Base-by-base conservation (phyloP, 2,113 vertebrate genomes). In the Hyperoodon ampullatus region DNA sequence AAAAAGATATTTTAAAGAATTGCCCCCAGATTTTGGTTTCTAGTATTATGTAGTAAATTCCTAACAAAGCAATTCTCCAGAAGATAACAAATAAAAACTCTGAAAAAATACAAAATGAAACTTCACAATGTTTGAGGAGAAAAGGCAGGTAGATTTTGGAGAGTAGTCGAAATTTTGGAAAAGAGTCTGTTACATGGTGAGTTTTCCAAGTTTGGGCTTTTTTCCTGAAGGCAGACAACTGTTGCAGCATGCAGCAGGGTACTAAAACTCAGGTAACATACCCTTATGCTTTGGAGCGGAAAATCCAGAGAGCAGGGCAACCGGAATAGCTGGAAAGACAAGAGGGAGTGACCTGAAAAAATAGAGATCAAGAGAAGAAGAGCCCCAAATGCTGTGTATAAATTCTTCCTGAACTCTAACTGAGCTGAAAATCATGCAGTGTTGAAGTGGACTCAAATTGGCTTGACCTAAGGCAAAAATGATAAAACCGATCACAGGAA, bases 391-490 rank as follows among this genome's bases (percentile, higher is more conserved):
- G 2, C 10, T 86, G 8, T 33, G 9, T 68, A 35, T 16, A 60
- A 82, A 66, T 24, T 94, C 60, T 58, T 77, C 50, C 68, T 47
- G 75, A 90, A 9, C 39, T 85, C 35, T 30, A 60, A 16, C 15
- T 71, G 68, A 91, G 33, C 50, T 66, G 10, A 14, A 13, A 68
- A 26, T 72, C 30, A 21, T 53, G 50, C 24, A 28, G 6, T 3
- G 4, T 6, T 65, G 58, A 95, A 82, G 12, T n/a, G 23, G 12
- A 78, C n/a, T 55, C 42, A 63, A 30, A 8, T 35, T 8, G 10
- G 55, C 12, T 92, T 82, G 81, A 85, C 12, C 60, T 60, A 88
- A 80, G 23, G 33, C n/a, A 91, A 93, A 65, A 86, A 65, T 77
- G 90, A 81, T 21, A 63, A 9, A 50, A 12, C 35, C 87, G 53